These are phyloP conservation scores for Todus mexicanus DNA, from an alignment of 2,797 vertebrate species.

Conservation along the genomic window DNA sequence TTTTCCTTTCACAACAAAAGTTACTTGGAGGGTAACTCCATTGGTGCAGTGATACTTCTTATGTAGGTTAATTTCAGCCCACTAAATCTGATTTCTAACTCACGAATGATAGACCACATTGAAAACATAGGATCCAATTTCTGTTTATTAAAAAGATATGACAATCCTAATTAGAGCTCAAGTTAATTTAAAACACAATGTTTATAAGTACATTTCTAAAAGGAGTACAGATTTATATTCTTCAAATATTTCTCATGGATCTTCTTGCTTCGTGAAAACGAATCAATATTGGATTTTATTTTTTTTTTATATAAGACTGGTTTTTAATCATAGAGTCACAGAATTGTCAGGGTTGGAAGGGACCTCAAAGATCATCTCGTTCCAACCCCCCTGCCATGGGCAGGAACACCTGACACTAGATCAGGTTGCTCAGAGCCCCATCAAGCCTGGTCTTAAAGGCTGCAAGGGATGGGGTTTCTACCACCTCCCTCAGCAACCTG, in stretches of 20 bases:
- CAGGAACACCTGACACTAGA: too few relatives aligned
- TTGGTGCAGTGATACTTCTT: background rate
- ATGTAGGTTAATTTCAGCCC: background rate
- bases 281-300: background rate
- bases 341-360: too few relatives aligned
- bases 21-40: background rate
- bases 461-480: too few relatives aligned
- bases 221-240: background rate
- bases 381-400: too few relatives aligned
- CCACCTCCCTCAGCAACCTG: too few relatives aligned
- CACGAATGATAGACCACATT: background rate
- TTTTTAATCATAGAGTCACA: too few relatives aligned
- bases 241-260: background rate
- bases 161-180: background rate
- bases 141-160: background rate
- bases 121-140: background rate
- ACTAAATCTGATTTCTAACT: background rate
- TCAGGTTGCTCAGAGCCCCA: too few relatives aligned
- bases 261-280: background rate
- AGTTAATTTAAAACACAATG: background rate
- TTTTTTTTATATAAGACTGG: too few relatives aligned
- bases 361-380: too few relatives aligned
- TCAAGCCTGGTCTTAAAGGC: too few relatives aligned
- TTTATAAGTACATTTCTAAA: background rate
- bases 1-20: background rate